These are phyloP conservation scores for Drosophila pruinosa DNA, from an alignment of 1,140 invertebrate species.

Conservation along the genomic window DNA sequence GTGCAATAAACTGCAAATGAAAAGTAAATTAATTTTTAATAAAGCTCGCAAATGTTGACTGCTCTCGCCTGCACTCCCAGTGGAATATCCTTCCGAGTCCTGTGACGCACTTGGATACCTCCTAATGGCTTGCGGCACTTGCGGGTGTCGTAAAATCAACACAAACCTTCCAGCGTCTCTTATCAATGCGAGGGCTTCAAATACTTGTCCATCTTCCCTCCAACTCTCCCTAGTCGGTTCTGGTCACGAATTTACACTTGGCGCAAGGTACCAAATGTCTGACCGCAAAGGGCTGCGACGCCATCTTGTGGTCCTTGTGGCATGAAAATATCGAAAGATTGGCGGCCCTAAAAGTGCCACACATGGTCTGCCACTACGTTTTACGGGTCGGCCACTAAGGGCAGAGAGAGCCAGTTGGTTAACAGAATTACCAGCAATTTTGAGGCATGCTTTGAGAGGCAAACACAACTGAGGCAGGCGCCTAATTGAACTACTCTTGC, in stretches of 20 bases:
- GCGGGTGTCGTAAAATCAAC: conserved; percentile 77
- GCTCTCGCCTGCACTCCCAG: neutral
- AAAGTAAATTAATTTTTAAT: conserved; percentile 81
- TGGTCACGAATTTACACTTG: conserved; percentile 38
- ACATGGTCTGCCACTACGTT: neutral
- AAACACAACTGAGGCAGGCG: conserved; percentile 10
- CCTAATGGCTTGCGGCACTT: conserved; percentile 75
- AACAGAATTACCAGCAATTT: conserved; percentile 31
- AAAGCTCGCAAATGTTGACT: conserved; percentile 62
- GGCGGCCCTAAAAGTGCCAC: conserved; percentile 18
- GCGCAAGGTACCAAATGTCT: conserved; percentile 35
- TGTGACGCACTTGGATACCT: conserved; percentile 56
- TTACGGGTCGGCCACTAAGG: no score
- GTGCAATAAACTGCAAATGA: conserved; percentile 80
- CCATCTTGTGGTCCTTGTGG: conserved; percentile 16
- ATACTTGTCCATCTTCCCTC: neutral
- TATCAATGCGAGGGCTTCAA: conserved; percentile 55
- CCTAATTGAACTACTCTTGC: conserved; percentile 36
- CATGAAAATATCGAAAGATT: conserved; percentile 38
- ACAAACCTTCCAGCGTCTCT: conserved; percentile 24
- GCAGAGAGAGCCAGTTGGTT: neutral
- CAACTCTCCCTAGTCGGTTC: neutral
- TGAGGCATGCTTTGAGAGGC: conserved; percentile 35
- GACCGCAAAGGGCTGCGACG: conserved; percentile 57
- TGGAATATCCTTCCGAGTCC: conserved; percentile 13